Evolutionary conservation across 2,113 vertebrate genomes (phyloP), one percentile per base, ranked within the genome.

Genomic region (Ictalurus punctatus): DNA sequence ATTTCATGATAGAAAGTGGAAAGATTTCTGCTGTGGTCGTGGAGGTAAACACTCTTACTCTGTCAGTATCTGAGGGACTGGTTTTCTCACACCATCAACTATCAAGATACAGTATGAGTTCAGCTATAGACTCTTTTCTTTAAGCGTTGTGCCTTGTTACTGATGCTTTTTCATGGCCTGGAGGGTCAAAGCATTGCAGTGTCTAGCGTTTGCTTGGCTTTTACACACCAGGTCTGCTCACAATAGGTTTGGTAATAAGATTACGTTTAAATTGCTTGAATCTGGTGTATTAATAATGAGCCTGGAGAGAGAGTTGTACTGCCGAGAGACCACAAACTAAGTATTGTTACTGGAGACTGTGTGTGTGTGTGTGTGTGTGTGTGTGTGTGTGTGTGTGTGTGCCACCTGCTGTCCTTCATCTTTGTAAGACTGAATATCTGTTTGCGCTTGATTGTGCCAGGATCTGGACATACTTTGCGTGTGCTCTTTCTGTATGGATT

Each of bases 1-100:
- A 83, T 83, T 88, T 90, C 69, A 90, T 80, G 79, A 90, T 9
- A 52, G 56, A 59, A 76, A 37, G 6, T 56, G 61, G 59, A 85
- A 59, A 82, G 61, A 54, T 52, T 79, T 54, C 61, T 56, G 44
- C 48, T 54, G 44, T 34, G 30, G 59, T 54, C 37, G 44, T 48
- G 58, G 63, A 59, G 3, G 27, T 23, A 65, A 54, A 59, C 7
- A 63, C 54, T 14, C 79, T 58, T 44, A 67, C 83, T 6, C 67
- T 67, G 56, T 86, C 86, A 48, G 23, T 34, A 48, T 81, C 86
- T 54, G 2, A 87, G 79, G 59, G 79, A 83, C 58, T 37, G 52
- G 6, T 67, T 67, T 86, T 71, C 63, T 86, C 67, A 90, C 13
- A 84, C 73, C 87, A 78, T 44, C 52, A 40, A 40, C 67, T 88